Evolutionary conservation across 2,888 invertebrate species (phyloP), one percentile per base, ranked within the genome.

Genomic region (Mimas tiliae): DNA sequence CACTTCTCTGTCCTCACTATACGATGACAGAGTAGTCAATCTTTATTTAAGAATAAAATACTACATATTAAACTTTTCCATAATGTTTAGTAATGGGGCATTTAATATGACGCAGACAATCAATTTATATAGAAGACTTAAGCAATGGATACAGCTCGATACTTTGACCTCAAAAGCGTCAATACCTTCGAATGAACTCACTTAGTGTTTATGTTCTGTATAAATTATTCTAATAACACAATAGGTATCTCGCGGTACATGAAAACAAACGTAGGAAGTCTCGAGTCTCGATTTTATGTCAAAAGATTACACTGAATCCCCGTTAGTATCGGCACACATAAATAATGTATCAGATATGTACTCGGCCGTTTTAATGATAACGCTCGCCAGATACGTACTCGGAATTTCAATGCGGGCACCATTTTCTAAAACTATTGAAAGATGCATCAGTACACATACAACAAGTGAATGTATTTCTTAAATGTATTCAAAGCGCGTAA

Each of bases 261-360:
- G 69, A 73, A 69, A 68, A 69, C 70, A 68, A 67, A 69, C 70
- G 51, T 69, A 68, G 67, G 69, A 69, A 72, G 45, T 47, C 48
- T 65, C 55, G 45, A 42, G 52, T 53, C 63, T 66, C 62, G 66
- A 66, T 75, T 69, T 53, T 68, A 71, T 65, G 71, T 77, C 72
- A 72, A 74, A 72, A 75, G 78, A 79, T 78, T 78, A 79, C 71
- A 67, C 66, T 48, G 48, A 62, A 69, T 47, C 71, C 78, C 85
- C 85, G 88, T 86, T 88, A 83, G 69, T 79, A 86, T 87, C 84
- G 76, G 71, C 72, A 82, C 70, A 83, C 69, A 83, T 83, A 83
- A 79, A 83, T 83, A 82, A 83, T 83, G 78, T 81, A 83, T 80
- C 78, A 76, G 79, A 77, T 85, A 83, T 82, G 73, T 74, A 70